Conservation (phyloP, 2,888 invertebrate species). For the Orthosia cruda region DNA sequence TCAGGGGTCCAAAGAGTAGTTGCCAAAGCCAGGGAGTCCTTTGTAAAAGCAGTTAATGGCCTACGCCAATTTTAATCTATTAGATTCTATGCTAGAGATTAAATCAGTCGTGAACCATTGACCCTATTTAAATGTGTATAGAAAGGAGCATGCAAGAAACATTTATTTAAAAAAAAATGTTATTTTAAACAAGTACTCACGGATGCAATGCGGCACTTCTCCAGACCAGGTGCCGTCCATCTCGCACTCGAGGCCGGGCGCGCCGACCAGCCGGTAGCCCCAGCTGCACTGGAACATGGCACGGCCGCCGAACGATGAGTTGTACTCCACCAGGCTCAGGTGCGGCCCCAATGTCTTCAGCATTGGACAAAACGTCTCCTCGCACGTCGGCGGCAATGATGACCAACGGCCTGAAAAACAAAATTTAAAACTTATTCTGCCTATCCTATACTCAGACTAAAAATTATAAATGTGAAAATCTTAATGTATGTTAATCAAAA, state of each 20-base stretch:
- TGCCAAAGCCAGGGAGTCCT: too few relatives aligned
- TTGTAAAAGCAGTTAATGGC: too few relatives aligned
- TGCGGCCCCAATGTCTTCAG: constrained; percentile 94
- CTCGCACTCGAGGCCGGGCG: constrained; percentile 95
- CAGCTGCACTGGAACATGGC: constrained; percentile 96
- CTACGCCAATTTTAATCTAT: too few relatives aligned
- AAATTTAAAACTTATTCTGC: neutral
- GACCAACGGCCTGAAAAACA: constrained; percentile 94
- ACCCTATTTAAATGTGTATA: too few relatives aligned
- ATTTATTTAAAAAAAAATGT: too few relatives aligned
- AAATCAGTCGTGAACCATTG: too few relatives aligned
- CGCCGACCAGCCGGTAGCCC: constrained; percentile 95
- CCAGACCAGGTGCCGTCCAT: constrained; percentile 96
- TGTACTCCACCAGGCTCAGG: constrained; percentile 95
- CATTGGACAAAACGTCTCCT: constrained; percentile 95
- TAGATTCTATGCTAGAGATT: too few relatives aligned
- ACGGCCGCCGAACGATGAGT: constrained; percentile 95
- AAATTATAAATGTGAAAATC: neutral
- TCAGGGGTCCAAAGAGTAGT: too few relatives aligned
- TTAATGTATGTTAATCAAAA: too few relatives aligned
- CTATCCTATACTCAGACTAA: neutral
- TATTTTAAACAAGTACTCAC: too few relatives aligned
- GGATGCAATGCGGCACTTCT: constrained; percentile 94
- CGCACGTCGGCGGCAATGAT: constrained; percentile 94
- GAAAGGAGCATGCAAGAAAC: too few relatives aligned